Conservation (phyloP, 2,113 vertebrate species). For the Psilopsiagon aurifrons region DNA sequence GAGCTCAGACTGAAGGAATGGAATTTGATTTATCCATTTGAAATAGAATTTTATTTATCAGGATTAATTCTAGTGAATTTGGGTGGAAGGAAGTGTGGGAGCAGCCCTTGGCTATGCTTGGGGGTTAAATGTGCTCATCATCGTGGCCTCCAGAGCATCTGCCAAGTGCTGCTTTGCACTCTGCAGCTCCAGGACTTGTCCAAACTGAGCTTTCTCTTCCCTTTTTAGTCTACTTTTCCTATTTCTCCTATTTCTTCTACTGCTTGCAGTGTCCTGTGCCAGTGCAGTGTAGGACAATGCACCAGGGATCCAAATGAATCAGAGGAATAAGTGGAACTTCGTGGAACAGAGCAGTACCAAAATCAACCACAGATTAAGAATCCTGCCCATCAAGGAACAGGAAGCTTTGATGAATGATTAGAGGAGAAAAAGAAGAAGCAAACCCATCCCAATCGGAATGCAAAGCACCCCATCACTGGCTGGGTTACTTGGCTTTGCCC, state of each 20-base stretch:
- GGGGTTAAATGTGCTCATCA: background rate
- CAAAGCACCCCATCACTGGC: background rate
- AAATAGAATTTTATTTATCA: background rate
- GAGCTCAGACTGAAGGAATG: background rate
- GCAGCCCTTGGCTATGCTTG: background rate
- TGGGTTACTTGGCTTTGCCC: background rate
- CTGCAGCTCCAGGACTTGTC: background rate
- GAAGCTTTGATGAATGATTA: background rate
- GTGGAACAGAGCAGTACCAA: background rate
- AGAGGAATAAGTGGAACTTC: background rate
- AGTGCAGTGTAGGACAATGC: rapidly evolving
- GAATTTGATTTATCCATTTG: background rate
- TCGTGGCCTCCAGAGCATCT: background rate
- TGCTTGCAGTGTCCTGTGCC: background rate
- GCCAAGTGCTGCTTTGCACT: background rate
- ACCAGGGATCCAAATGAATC: background rate
- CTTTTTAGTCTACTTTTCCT: background rate
- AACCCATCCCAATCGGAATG: background rate
- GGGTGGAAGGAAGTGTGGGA: background rate
- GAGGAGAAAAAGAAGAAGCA: background rate
- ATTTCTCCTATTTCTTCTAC: background rate
- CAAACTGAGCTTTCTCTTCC: background rate
- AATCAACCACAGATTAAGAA: background rate
- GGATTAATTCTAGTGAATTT: background rate
- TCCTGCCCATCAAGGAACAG: background rate